Percentiles rank a stretch among this genome's conserved stretches.
Evolutionary conservation across 2,888 invertebrate genomes (phyloP).

Genomic region (Eremobia ochroleuca): DNA sequence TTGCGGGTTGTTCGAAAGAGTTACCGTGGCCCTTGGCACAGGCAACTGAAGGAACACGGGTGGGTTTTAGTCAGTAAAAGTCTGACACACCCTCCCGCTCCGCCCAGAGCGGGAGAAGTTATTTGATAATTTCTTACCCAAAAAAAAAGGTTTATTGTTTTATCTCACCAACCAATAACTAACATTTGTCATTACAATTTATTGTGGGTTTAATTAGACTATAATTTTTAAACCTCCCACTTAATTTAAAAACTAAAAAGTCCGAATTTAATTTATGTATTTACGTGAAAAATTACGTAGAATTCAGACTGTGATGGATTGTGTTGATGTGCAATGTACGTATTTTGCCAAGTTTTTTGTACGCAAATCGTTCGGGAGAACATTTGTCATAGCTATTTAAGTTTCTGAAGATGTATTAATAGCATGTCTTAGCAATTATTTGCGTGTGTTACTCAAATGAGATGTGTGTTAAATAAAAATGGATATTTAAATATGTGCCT

Average conservation of each 20-base stretch:
- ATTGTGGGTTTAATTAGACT: slow-evolving; percentile 7
- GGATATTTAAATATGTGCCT: slow-evolving; percentile 3
- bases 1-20: too few relatives aligned
- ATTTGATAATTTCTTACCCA: too few relatives aligned
- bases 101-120: too few relatives aligned
- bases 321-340: slow-evolving; percentile 31
- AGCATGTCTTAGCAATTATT: slow-evolving; percentile 33
- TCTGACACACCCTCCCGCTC: too few relatives aligned
- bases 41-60: too few relatives aligned
- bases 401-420: slow-evolving; percentile 25
- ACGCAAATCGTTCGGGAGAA: slow-evolving; percentile 24
- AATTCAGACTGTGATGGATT: slow-evolving; percentile 25
- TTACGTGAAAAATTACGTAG: slow-evolving; percentile 44
- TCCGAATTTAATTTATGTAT: slow-evolving; percentile 37
- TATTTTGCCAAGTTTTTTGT: slow-evolving; percentile 58
- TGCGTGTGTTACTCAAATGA: slow-evolving; percentile 26
- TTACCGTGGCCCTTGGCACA: too few relatives aligned
- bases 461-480: slow-evolving; percentile 13
- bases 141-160: slow-evolving; percentile 5
- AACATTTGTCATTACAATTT: slow-evolving; percentile 19
- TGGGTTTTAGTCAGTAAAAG: too few relatives aligned
- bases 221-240: slow-evolving; percentile 3
- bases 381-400: slow-evolving; percentile 57
- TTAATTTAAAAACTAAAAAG: slow-evolving; percentile 33
- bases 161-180: slow-evolving; percentile 9